Conservation (phyloP, 2,797 vertebrate genomes). For the Semaprochilodus insignis region DNA sequence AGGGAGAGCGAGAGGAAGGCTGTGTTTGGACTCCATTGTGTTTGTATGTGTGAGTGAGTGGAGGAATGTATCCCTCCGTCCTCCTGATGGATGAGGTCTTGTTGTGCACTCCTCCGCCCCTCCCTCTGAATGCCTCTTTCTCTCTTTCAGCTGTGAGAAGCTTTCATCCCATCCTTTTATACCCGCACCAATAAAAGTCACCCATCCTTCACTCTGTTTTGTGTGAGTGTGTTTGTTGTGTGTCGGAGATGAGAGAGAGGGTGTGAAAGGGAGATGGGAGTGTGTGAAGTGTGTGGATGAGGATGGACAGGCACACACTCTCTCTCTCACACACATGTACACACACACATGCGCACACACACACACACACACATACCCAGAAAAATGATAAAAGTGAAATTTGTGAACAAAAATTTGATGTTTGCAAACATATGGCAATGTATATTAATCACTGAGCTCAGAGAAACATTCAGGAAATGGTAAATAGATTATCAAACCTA, state of each 20-base stretch:
- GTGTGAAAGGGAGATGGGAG: conserved; percentile 63
- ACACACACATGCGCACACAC: not conserved
- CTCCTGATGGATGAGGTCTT: conserved; percentile 86
- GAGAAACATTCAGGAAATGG: too few species aligned
- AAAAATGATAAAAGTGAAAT: too few species aligned
- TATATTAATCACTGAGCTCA: too few species aligned
- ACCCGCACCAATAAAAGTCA: conserved; percentile 84
- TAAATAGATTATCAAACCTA: too few species aligned
- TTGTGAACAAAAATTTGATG: too few species aligned
- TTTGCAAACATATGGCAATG: too few species aligned
- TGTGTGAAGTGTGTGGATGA: conserved; percentile 43
- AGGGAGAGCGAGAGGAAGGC: conserved; percentile 65
- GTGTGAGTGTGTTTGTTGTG: conserved; percentile 50
- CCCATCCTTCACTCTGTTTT: conserved; percentile 82
- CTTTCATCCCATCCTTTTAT: conserved; percentile 81
- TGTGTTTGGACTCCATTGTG: conserved; percentile 78
- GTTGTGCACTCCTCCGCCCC: conserved; percentile 85
- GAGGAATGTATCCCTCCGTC: conserved; percentile 83
- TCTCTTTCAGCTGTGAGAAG: conserved; percentile 80
- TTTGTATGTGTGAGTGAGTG: conserved; percentile 84
- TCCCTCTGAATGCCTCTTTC: conserved; percentile 85
- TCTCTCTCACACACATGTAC: not conserved
- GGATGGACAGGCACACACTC: conserved; percentile 59
- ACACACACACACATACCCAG: too few species aligned
- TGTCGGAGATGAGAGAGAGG: conserved; percentile 54